Percentiles rank a stretch among this genome's conserved stretches.
Conservation (phyloP, 2,888 invertebrate genomes). For the Calliopum simillimum region DNA sequence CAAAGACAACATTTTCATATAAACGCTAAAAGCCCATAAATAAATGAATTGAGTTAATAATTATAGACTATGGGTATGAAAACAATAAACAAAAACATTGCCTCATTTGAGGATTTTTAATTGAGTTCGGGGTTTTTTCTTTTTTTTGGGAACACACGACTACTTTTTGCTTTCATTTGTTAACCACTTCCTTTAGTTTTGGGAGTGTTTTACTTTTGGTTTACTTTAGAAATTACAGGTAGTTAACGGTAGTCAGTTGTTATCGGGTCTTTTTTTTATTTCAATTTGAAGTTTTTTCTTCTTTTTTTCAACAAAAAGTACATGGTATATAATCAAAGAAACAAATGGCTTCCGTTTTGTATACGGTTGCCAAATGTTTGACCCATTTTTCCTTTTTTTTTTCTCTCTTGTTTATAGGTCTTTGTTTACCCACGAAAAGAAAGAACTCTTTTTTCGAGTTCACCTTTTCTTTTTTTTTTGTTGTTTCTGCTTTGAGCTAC, state of each 20-base stretch:
- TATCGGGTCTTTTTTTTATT: slow-evolving; percentile 11
- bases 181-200: neutral
- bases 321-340: slow-evolving; percentile 16
- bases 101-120: too few relatives aligned
- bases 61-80: neutral
- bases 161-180: too few relatives aligned
- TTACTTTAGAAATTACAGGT: neutral
- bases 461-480: slow-evolving; percentile 36
- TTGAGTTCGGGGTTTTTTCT: too few relatives aligned
- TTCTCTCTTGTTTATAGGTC: neutral
- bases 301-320: neutral
- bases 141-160: neutral
- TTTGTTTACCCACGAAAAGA: slow-evolving; percentile 9
- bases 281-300: slow-evolving; percentile 5
- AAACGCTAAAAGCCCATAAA: neutral
- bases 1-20: neutral
- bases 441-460: neutral
- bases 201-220: neutral
- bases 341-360: slow-evolving; percentile 46
- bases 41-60: neutral
- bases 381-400: slow-evolving; percentile 27
- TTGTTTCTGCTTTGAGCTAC: neutral
- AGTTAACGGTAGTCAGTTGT: slow-evolving; percentile 3
- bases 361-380: slow-evolving; percentile 26
- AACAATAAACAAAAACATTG: too few relatives aligned